Percentiles rank a stretch among this genome's conserved stretches.
These are phyloP conservation scores for Odocoileus virginianus DNA, from an alignment of 2,113 vertebrate genomes.

Conservation along the genomic window DNA sequence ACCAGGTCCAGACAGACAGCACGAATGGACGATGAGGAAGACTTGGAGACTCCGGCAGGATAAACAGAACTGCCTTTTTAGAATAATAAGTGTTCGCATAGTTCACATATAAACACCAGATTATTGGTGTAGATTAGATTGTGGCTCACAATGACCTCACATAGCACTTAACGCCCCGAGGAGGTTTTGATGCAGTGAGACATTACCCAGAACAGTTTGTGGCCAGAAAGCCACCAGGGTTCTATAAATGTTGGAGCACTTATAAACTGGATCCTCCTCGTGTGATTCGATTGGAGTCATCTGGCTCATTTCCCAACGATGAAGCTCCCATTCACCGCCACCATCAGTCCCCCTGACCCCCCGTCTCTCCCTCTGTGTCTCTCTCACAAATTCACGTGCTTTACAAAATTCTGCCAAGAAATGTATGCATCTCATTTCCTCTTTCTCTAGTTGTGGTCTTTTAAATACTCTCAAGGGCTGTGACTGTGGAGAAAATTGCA, in stretches of 20 bases:
- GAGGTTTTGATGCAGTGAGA: background rate
- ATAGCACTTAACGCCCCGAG: background rate
- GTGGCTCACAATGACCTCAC: conserved; percentile 42
- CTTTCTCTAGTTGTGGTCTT: background rate
- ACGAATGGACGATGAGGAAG: background rate
- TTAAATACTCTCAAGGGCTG: background rate
- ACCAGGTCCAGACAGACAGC: background rate
- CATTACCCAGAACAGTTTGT: background rate
- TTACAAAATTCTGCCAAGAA: background rate
- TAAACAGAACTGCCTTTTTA: conserved; percentile 1
- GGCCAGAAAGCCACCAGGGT: background rate
- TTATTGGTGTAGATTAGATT: background rate
- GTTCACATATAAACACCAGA: background rate
- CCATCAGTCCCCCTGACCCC: background rate
- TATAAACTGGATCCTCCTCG: background rate
- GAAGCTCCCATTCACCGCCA: background rate
- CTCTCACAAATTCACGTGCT: background rate
- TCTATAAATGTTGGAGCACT: background rate
- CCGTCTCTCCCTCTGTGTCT: background rate
- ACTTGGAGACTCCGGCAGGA: background rate
- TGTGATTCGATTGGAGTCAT: background rate
- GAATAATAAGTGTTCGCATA: background rate
- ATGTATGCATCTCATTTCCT: background rate
- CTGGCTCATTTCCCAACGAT: background rate
- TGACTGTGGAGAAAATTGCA: background rate